Conservation (phyloP, 2,113 vertebrate species). For the Stegastes partitus region DNA sequence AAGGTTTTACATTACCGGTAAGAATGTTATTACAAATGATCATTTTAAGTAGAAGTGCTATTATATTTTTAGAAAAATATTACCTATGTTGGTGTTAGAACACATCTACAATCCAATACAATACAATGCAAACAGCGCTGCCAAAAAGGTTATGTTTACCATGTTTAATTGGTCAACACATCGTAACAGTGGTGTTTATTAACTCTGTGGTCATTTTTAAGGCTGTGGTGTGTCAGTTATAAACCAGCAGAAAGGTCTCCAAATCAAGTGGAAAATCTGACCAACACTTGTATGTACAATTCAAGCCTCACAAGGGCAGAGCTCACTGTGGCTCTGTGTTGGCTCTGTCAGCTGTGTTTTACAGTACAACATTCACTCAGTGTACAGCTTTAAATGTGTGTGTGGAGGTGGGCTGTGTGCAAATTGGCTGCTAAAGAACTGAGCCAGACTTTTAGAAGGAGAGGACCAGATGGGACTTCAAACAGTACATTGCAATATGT, state of each 20-base stretch:
- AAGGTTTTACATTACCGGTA: too few species aligned
- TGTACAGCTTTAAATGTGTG: neutral
- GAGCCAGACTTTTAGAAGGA: too few species aligned
- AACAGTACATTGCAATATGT: too few species aligned
- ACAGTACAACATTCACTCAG: neutral
- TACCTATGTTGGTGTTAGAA: too few species aligned
- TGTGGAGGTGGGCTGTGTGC: neutral
- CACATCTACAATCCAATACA: neutral
- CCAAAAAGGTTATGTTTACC: too few species aligned
- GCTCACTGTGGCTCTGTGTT: neutral
- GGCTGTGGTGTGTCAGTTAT: neutral
- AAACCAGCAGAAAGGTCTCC: neutral
- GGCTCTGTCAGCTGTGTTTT: neutral
- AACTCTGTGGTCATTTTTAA: neutral
- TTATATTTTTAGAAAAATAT: too few species aligned
- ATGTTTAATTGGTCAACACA: too few species aligned
- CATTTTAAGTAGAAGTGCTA: too few species aligned
- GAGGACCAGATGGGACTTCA: too few species aligned
- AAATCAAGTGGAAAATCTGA: neutral
- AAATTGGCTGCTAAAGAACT: neutral
- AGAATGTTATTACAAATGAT: too few species aligned
- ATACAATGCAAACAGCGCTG: too few species aligned
- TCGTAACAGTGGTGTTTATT: too few species aligned
- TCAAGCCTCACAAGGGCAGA: neutral
- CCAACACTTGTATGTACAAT: neutral